Base-by-base conservation (phyloP, 2,113 vertebrate genomes). In the Neoarius graeffei region DNA sequence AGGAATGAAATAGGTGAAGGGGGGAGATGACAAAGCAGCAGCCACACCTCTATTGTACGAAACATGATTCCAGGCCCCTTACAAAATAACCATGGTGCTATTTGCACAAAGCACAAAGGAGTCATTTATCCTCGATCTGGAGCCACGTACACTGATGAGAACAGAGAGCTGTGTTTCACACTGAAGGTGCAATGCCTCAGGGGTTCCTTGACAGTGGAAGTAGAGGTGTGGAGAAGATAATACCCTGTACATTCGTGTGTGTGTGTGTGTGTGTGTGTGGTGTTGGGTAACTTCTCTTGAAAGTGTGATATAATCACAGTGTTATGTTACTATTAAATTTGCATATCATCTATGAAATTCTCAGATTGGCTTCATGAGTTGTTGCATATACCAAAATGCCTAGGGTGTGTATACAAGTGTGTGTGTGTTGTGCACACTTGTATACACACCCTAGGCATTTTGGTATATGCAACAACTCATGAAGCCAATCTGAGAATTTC, bases 101-200 rank as follows among this genome's bases (percentile, higher is more conserved):
- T 64, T 69, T 87, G 88, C 14, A 94, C 93, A 94, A 94, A 91
- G 91, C 93, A 95, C 93, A 94, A 95, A 92, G 93, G 91, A 85
- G 62, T 74, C 88, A 92, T 94, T 94, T 94, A 90, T 93, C 86
- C 76, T 0, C 35, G 91, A 89, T 87, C 91, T 91, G 85, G 89
- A 92, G 91, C 84, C 60, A 52, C 84, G 86, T 81, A 89, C 83
- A n/a, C 59, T 56, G 81, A 85, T 88, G 82, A 83, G 83, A 89
- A 77, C 84, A 30, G 81, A 86, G 83, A 85, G 74, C 60, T 71
- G 84, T 54, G 85, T 87, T 87, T 89, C 85, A 77, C 69, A 71
- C 76, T 80, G 23, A 54, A 77, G 79, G 81, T 74, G 27, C 13
- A 81, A 86, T 14, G 87, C 87, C 86, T 30, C n/a, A 48, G 83